These are phyloP conservation scores for Indicator indicator DNA, from an alignment of 2,113 vertebrate genomes.

Conservation along the genomic window DNA sequence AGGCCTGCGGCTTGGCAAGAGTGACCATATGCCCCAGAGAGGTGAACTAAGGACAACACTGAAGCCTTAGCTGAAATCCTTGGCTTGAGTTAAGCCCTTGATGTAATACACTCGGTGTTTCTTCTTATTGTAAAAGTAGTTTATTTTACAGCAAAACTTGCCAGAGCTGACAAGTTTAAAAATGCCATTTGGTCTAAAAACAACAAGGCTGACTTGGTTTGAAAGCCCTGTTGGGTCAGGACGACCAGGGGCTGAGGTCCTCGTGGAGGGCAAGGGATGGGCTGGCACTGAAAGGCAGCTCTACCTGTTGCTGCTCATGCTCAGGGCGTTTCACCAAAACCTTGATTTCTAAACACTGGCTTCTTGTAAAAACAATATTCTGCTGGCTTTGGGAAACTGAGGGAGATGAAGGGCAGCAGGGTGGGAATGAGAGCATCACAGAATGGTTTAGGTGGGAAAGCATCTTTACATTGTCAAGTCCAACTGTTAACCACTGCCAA, in stretches of 20 bases:
- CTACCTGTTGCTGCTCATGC: background rate
- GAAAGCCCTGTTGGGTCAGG: background rate
- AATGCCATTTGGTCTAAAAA: slow-evolving; percentile 41
- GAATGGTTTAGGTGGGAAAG: no score
- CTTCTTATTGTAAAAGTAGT: slow-evolving; percentile 42
- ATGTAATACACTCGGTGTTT: background rate
- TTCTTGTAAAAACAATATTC: background rate
- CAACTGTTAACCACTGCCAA: no score
- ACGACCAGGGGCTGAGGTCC: background rate
- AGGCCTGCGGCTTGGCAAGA: background rate
- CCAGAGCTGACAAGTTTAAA: slow-evolving; percentile 28
- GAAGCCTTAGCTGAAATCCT: slow-evolving; percentile 39
- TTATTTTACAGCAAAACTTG: slow-evolving; percentile 36
- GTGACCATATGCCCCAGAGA: background rate
- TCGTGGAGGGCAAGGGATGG: background rate
- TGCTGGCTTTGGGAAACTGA: background rate
- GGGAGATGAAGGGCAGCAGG: background rate
- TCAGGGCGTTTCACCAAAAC: background rate
- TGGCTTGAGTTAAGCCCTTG: slow-evolving; percentile 31
- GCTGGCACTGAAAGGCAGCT: background rate
- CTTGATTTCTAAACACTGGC: background rate
- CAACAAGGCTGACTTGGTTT: background rate
- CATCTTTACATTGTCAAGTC: no score
- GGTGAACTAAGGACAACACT: slow-evolving; percentile 20
- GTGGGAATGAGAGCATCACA: no score